Evolutionary conservation across 2,113 vertebrate genomes (phyloP).

Genomic region (Pituophis catenifer): DNA sequence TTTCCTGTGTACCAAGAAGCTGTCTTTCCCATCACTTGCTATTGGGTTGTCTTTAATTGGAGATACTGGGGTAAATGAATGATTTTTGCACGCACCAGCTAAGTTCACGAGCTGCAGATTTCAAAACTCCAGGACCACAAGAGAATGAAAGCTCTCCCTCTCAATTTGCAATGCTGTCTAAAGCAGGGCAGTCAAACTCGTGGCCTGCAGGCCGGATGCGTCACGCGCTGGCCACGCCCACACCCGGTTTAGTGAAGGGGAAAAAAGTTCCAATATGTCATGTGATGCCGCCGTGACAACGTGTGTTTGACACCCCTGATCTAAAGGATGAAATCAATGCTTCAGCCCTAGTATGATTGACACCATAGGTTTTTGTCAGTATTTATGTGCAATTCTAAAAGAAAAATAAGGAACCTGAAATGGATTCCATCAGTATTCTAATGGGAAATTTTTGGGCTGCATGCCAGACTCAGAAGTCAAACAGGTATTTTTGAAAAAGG

Average conservation of each 20-base stretch:
- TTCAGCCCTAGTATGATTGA: not conserved
- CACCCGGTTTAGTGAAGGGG: no score
- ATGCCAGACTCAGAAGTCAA: not conserved
- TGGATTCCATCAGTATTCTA: not conserved
- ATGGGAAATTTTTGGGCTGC: not conserved
- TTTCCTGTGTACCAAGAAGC: not conserved
- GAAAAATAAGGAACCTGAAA: not conserved
- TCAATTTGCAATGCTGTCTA: not conserved
- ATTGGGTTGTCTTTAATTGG: not conserved
- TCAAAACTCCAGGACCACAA: not conserved
- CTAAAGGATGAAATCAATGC: not conserved
- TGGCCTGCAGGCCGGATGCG: no score
- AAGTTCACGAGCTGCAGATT: not conserved
- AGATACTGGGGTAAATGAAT: not conserved
- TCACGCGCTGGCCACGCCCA: no score
- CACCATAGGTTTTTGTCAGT: not conserved
- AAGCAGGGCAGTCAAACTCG: not conserved
- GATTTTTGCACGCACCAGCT: not conserved
- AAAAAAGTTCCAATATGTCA: no score
- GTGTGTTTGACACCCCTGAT: no score
- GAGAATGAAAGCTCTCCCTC: not conserved
- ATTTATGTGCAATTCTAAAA: not conserved
- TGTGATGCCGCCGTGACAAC: no score
- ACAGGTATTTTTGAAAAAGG: not conserved
- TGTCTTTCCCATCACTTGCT: not conserved